A percentile compares a stretch with the other conserved stretches of the same genome.
These are phyloP conservation scores for Phalacrocorax brasilianus DNA, from an alignment of 2,113 vertebrate species.

Conservation along the genomic window DNA sequence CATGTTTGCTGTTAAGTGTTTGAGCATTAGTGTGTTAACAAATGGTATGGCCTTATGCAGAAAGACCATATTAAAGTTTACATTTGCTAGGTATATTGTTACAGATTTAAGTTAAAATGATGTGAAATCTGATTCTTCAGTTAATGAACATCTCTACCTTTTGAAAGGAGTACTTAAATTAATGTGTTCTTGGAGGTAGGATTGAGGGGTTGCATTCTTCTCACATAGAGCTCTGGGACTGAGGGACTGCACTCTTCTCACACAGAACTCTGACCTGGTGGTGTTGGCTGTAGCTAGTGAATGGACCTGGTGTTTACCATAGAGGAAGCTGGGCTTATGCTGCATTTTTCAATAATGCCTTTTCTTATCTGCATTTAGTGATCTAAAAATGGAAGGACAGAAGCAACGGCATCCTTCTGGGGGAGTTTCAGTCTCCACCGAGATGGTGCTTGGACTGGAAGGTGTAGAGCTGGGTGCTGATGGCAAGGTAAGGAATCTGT, in stretches of 20 bases:
- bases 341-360: not conserved
- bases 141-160: not conserved
- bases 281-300: not conserved
- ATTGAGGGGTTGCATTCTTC: not conserved
- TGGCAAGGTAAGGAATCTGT: slow-evolving; percentile 79
- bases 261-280: not conserved
- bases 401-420: slow-evolving; percentile 93
- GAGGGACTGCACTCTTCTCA: too few species aligned
- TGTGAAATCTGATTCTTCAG: not conserved
- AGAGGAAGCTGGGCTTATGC: not conserved
- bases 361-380: slow-evolving; percentile 72
- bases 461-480: slow-evolving; percentile 92
- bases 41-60: not conserved
- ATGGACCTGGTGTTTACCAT: not conserved
- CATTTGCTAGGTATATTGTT: not conserved
- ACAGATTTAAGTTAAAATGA: not conserved
- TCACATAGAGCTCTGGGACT: not conserved
- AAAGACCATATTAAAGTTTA: not conserved
- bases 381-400: slow-evolving; percentile 85
- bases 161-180: not conserved
- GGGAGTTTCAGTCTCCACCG: slow-evolving; percentile 84
- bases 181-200: not conserved
- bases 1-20: not conserved
- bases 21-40: not conserved
- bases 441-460: slow-evolving; percentile 92